Evolutionary conservation across 1,140 invertebrate genomes (phyloP).

Genomic region (Meloidogyne chitwoodi): DNA sequence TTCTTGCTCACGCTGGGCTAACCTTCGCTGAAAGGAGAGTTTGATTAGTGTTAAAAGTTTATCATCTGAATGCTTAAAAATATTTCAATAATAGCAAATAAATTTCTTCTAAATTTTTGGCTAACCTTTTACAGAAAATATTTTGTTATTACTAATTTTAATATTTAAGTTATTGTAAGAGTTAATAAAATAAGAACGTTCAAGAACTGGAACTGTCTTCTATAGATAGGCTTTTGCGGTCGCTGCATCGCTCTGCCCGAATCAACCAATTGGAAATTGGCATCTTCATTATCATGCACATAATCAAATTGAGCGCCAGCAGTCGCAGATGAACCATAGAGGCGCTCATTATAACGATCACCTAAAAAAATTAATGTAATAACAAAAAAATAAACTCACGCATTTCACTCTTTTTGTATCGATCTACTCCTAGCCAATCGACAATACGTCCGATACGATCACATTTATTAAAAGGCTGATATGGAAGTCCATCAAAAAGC

Average conservation of each 20-base stretch:
- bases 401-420: conserved; percentile 49
- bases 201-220: conserved; percentile 33
- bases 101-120: too few relatives aligned
- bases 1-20: conserved; percentile 52
- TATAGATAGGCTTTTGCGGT: conserved; percentile 34
- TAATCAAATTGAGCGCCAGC: conserved; percentile 58
- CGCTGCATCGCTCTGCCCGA: conserved; percentile 36
- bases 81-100: too few relatives aligned
- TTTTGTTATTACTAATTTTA: too few relatives aligned
- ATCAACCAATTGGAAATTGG: conserved; percentile 59
- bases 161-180: too few relatives aligned
- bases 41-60: not conserved
- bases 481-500: conserved; percentile 46
- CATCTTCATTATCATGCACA: conserved; percentile 57
- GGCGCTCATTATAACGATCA: conserved; percentile 58
- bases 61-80: too few relatives aligned
- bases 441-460: conserved; percentile 58
- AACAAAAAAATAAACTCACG: conserved; percentile 23
- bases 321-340: conserved; percentile 58
- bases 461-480: conserved; percentile 59
- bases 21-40: conserved; percentile 33
- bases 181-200: not conserved
- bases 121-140: too few relatives aligned
- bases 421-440: conserved; percentile 59
- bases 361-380: conserved; percentile 16